phyloP scores from a whole-genome alignment of 2,888 invertebrate genomes.

The Omphaloscelis lunosa region DNA sequence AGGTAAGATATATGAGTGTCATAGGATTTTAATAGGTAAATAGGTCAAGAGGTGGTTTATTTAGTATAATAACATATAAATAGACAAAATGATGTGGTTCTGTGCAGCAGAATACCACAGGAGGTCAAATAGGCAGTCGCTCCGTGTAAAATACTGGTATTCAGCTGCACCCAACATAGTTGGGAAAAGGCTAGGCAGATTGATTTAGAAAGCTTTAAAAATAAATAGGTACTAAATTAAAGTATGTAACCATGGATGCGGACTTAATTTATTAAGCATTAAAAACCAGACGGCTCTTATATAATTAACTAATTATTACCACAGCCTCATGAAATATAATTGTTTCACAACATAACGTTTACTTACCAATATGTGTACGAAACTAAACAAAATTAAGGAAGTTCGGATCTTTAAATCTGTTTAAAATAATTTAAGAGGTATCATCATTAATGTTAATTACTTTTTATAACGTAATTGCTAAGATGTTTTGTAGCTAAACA shows the following conservation, averaged over 20 bases:
- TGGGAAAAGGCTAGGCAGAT: too few species aligned
- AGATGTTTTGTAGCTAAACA: background rate
- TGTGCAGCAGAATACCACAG: too few species aligned
- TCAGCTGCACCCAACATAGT: too few species aligned
- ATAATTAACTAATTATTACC: conserved; percentile 8
- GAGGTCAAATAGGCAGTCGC: too few species aligned
- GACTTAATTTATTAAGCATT: background rate
- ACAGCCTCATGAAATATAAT: conserved; percentile 8
- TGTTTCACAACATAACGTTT: background rate
- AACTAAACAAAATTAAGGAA: conserved; percentile 16
- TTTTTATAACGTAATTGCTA: conserved; percentile 1
- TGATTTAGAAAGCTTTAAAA: background rate
- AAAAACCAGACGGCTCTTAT: conserved; percentile 1
- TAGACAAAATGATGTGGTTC: too few species aligned
- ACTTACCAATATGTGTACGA: conserved; percentile 3
- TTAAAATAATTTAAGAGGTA: background rate
- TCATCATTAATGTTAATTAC: background rate
- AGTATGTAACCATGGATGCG: background rate
- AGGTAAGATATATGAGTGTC: too few species aligned
- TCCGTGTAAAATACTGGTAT: too few species aligned
- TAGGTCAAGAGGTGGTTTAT: too few species aligned
- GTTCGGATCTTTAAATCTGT: conserved; percentile 4
- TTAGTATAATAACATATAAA: too few species aligned
- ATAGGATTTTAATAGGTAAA: too few species aligned
- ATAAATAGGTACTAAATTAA: background rate